Percentiles rank a stretch among this genome's conserved stretches.
Conservation (phyloP, 2,113 vertebrate genomes). For the Callopanchax toddi region DNA sequence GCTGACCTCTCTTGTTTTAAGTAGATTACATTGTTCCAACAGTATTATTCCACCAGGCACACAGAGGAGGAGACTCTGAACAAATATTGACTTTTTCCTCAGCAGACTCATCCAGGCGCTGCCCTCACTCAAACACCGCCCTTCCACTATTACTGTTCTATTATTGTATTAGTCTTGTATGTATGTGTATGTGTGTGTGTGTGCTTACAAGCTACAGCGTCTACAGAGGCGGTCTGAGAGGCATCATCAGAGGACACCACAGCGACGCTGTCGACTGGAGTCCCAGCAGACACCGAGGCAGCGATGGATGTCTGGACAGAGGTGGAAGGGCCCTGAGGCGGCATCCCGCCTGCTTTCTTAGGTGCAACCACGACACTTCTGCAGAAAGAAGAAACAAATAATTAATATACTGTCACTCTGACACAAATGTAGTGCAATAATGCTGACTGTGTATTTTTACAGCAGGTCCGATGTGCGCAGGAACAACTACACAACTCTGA, state of each 20-base stretch:
- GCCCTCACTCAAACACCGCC: conserved; percentile 12
- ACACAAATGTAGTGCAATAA: conserved; percentile 10
- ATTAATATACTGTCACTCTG: conserved; percentile 7
- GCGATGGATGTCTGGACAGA: conserved; percentile 68
- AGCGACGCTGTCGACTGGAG: conserved; percentile 84
- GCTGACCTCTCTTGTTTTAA: neutral
- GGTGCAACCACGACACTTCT: conserved; percentile 95
- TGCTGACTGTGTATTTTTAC: conserved; percentile 5
- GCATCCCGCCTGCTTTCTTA: conserved; percentile 79
- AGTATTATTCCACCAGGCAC: conserved; percentile 29
- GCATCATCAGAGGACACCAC: conserved; percentile 89
- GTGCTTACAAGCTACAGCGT: conserved; percentile 81
- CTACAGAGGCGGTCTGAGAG: conserved; percentile 72
- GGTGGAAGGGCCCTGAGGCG: conserved; percentile 53
- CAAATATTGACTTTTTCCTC: conserved; percentile 35
- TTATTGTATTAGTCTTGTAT: neutral
- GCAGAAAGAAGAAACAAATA: conserved; percentile 13
- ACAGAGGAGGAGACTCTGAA: conserved; percentile 17
- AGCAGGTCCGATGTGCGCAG: neutral
- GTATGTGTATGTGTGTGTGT: neutral
- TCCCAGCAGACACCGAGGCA: conserved; percentile 57
- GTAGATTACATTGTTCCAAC: conserved; percentile 25
- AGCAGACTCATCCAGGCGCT: conserved; percentile 5
- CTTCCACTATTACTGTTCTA: neutral
- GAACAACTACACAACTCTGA: no score